Conservation (phyloP, 1,140 invertebrate species). For the Onthophagus taurus region DNA sequence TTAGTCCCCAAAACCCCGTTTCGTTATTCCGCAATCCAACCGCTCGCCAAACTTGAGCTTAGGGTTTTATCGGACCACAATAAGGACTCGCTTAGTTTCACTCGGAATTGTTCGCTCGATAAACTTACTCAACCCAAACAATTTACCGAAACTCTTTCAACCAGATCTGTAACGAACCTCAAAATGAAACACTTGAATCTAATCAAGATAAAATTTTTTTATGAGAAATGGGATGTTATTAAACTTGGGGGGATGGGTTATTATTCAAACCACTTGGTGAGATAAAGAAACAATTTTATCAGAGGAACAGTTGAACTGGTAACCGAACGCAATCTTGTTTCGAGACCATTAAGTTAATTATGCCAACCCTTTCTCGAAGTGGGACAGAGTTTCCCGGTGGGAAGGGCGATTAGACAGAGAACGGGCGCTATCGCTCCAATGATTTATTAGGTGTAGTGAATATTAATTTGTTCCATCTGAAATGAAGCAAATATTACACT, state of each 20-base stretch:
- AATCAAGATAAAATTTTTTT: too few species aligned
- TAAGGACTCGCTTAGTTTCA: conserved; percentile 16
- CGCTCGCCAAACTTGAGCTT: conserved; percentile 11
- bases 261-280: conserved; percentile 29
- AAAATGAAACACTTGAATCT: too few species aligned
- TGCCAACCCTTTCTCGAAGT: conserved; percentile 32
- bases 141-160: not conserved
- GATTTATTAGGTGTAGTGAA: conserved; percentile 23
- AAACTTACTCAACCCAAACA: too few species aligned
- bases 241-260: too few species aligned
- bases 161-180: too few species aligned
- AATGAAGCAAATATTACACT: conserved; percentile 22
- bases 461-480: conserved; percentile 29
- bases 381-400: conserved; percentile 12
- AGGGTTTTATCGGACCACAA: conserved; percentile 10
- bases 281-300: conserved; percentile 38
- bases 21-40: conserved; percentile 22
- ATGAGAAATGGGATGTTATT: too few species aligned
- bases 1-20: conserved; percentile 21
- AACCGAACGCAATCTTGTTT: conserved; percentile 39
- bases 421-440: conserved; percentile 15
- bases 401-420: not conserved
- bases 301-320: conserved; percentile 36
- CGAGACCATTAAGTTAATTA: conserved; percentile 40
- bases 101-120: conserved; percentile 7